Conservation (phyloP, 2,113 vertebrate species). For the Pampusana beccarii region DNA sequence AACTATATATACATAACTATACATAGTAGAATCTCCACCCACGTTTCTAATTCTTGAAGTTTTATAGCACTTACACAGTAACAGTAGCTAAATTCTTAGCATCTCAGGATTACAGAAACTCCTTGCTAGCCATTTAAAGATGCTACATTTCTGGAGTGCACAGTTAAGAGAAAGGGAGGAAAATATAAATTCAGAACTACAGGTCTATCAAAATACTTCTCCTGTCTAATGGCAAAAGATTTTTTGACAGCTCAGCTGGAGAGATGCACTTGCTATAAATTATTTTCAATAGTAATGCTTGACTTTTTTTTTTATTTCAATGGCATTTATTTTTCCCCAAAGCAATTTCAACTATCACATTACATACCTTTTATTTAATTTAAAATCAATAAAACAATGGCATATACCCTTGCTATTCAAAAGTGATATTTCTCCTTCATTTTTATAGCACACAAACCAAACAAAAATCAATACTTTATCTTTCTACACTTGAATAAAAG, state of each 20-base stretch:
- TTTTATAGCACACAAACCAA: slow-evolving; percentile 8
- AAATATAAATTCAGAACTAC: background rate
- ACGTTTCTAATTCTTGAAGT: background rate
- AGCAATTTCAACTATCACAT: background rate
- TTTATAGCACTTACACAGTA: background rate
- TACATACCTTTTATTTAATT: slow-evolving; percentile 44
- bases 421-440: slow-evolving; percentile 35
- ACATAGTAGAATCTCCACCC: background rate
- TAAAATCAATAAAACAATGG: slow-evolving; percentile 21
- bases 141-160: background rate
- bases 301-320: background rate
- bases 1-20: background rate
- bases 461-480: slow-evolving; percentile 49
- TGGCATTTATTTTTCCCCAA: background rate
- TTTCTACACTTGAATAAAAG: slow-evolving; percentile 22
- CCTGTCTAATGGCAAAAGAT: background rate
- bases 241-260: background rate
- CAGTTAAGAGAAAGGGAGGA: background rate
- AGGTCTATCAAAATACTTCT: background rate
- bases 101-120: background rate
- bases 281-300: background rate
- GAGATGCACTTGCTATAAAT: background rate
- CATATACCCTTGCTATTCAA: background rate
- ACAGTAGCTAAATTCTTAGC: background rate
- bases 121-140: background rate